Conservation (phyloP, 1,140 invertebrate species). For the Thrips palmi region DNA sequence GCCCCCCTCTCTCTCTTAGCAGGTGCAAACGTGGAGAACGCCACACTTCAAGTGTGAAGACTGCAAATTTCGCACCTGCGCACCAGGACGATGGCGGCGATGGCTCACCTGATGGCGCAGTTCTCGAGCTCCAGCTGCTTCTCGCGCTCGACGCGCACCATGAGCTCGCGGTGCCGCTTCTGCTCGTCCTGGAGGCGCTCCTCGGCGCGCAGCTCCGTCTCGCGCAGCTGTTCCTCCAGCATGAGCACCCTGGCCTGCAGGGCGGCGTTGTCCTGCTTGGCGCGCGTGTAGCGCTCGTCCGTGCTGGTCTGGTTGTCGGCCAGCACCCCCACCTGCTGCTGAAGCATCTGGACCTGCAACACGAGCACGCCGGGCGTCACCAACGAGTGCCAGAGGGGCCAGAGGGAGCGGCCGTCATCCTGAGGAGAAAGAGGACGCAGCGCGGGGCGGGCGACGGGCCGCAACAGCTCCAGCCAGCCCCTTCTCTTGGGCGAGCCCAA, state of each 20-base stretch:
- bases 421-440: constrained; percentile 10
- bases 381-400: no score
- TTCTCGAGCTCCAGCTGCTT: constrained; percentile 73
- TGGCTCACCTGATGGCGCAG: constrained; percentile 42
- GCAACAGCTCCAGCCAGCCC: no score
- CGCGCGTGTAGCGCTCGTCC: constrained; percentile 68
- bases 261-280: constrained; percentile 79
- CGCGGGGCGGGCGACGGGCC: neutral
- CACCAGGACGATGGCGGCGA: neutral
- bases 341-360: constrained; percentile 66
- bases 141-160: constrained; percentile 64
- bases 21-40: no score
- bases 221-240: constrained; percentile 79
- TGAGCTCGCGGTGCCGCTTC: constrained; percentile 58
- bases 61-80: no score
- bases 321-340: constrained; percentile 73
- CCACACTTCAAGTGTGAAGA: no score
- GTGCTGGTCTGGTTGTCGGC: constrained; percentile 66
- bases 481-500: no score
- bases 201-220: constrained; percentile 70
- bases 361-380: no score
- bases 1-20: no score
- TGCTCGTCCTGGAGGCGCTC: constrained; percentile 73
- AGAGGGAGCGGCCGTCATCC: no score
- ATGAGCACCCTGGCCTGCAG: constrained; percentile 73